These are phyloP conservation scores for Sander lucioperca DNA, from an alignment of 2,113 vertebrate genomes.

Conservation along the genomic window DNA sequence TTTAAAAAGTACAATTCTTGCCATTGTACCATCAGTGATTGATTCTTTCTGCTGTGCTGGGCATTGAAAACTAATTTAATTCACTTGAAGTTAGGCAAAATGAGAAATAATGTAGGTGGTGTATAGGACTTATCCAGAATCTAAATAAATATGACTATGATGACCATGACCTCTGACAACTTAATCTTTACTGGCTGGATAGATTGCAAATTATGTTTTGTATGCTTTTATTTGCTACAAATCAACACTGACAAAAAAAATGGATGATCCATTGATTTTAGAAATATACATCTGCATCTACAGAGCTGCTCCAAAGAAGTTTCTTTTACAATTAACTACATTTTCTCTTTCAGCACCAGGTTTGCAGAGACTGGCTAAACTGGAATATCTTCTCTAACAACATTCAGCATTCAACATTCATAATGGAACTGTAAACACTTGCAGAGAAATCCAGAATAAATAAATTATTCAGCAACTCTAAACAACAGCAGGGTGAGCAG, in stretches of 20 bases:
- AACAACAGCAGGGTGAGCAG: not conserved
- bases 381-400: not conserved
- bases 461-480: conserved; percentile 1
- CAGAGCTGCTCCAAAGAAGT: not conserved
- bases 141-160: conserved; percentile 10
- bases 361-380: not conserved
- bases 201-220: conserved; percentile 14
- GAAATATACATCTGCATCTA: not conserved
- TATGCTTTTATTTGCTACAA: conserved; percentile 10
- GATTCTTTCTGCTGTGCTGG: conserved; percentile 56
- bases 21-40: conserved; percentile 46
- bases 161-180: conserved; percentile 9
- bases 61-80: conserved; percentile 48
- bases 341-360: not conserved
- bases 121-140: conserved; percentile 1
- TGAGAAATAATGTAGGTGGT: conserved; percentile 14
- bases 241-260: too few species aligned
- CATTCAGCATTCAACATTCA: not conserved
- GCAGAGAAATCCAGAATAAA: not conserved
- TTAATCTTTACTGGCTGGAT: conserved; percentile 23
- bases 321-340: not conserved
- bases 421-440: not conserved
- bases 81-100: conserved; percentile 36
- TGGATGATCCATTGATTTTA: too few species aligned
- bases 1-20: conserved; percentile 50